These are phyloP conservation scores for Pelobates cultripes DNA, from an alignment of 2,797 vertebrate species.

Conservation along the genomic window DNA sequence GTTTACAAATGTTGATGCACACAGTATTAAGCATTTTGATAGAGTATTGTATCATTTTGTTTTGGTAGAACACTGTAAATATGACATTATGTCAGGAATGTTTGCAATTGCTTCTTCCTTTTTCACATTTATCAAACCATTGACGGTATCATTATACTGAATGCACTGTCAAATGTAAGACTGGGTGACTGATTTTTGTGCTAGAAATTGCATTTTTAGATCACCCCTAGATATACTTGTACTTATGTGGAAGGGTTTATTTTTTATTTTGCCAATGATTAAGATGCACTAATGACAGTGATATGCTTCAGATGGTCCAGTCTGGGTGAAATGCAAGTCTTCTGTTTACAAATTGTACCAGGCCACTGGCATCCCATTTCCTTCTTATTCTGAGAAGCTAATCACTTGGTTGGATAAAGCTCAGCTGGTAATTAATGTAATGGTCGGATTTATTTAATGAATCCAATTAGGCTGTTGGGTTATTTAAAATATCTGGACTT, in stretches of 20 bases:
- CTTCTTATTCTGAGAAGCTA: not conserved
- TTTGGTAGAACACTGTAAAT: too few relatives aligned
- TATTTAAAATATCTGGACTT: not conserved
- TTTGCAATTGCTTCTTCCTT: too few relatives aligned
- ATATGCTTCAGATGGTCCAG: not conserved
- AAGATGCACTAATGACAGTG: not conserved
- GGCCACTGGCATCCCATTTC: not conserved
- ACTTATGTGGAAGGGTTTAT: not conserved
- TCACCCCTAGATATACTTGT: not conserved
- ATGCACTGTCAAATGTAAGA: too few relatives aligned
- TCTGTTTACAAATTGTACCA: not conserved
- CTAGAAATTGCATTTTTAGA: too few relatives aligned
- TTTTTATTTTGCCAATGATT: not conserved
- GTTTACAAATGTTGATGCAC: too few relatives aligned
- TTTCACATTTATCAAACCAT: too few relatives aligned
- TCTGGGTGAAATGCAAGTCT: not conserved
- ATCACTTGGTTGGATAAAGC: not conserved
- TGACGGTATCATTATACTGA: too few relatives aligned
- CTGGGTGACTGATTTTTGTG: too few relatives aligned
- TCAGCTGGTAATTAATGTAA: not conserved
- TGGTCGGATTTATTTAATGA: too few relatives aligned
- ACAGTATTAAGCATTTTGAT: too few relatives aligned
- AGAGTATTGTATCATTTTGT: too few relatives aligned
- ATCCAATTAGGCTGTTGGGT: not conserved
- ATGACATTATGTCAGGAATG: too few relatives aligned